Conservation (phyloP, 2,113 vertebrate genomes). For the Halcyon malimbica region DNA sequence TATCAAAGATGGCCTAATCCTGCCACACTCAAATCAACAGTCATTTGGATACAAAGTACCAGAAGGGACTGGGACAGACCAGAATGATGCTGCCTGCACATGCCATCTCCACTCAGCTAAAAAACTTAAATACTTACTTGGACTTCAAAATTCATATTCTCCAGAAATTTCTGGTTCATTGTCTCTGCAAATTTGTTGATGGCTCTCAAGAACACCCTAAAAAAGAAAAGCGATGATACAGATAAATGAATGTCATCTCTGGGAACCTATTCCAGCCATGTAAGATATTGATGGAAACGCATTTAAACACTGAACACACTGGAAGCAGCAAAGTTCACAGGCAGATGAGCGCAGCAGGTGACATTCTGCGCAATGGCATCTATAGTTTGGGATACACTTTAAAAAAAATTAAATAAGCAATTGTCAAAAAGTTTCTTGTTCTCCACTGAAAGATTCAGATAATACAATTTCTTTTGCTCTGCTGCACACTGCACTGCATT, state of each 20-base stretch:
- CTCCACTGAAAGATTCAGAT: not conserved
- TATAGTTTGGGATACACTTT: not conserved
- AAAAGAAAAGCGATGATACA: not conserved
- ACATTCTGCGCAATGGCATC: too few species aligned
- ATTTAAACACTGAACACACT: not conserved
- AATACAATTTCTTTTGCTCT: not conserved
- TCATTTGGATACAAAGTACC: not conserved
- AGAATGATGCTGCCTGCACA: not conserved
- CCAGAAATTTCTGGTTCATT: constrained; percentile 97
- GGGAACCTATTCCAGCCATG: not conserved
- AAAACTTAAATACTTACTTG: constrained; percentile 77
- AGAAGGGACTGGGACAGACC: not conserved
- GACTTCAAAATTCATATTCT: constrained; percentile 93
- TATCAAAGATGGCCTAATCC: not conserved
- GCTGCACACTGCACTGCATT: not conserved
- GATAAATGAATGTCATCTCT: not conserved
- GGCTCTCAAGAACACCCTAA: constrained; percentile 91
- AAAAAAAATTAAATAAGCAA: not conserved
- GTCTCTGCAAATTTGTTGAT: constrained; percentile 97
- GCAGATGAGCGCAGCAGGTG: not conserved
- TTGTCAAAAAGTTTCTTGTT: not conserved
- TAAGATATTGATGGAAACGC: not conserved
- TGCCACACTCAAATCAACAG: not conserved
- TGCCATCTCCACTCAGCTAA: too few species aligned
- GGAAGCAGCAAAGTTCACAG: not conserved